phyloP scores from a whole-genome alignment of 2,888 invertebrate genomes.

The Dicranocentrus wangi region DNA sequence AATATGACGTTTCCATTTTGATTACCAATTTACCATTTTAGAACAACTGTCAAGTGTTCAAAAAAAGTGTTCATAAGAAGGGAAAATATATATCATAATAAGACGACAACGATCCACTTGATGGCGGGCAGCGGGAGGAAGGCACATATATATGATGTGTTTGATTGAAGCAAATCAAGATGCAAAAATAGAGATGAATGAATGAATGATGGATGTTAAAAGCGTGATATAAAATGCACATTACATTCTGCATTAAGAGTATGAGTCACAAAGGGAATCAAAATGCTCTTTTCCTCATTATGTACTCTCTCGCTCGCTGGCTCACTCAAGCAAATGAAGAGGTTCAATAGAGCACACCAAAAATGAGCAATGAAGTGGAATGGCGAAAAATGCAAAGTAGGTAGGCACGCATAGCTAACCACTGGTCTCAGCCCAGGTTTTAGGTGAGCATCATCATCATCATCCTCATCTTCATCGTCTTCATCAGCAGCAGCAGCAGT shows the following conservation, averaged over 20 bases:
- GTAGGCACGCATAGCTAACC: neutral
- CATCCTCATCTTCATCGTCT: conserved; percentile 10
- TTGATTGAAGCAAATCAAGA: conserved; percentile 4
- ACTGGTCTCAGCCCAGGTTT: too few relatives aligned
- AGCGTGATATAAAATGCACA: too few relatives aligned
- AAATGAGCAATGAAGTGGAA: neutral
- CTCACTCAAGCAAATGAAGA: neutral
- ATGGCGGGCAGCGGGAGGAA: too few relatives aligned
- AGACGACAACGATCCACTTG: neutral
- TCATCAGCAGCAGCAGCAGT: neutral
- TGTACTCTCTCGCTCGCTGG: neutral
- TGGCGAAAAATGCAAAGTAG: conserved; percentile 8
- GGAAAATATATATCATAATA: neutral
- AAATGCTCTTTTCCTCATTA: conserved; percentile 4
- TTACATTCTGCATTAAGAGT: neutral
- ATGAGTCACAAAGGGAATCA: neutral
- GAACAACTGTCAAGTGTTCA: neutral
- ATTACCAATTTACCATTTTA: conserved; percentile 6
- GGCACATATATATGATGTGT: too few relatives aligned
- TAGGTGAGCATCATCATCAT: too few relatives aligned
- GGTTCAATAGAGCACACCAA: neutral
- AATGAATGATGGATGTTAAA: neutral
- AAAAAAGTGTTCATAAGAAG: too few relatives aligned
- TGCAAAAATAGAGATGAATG: conserved; percentile 2
- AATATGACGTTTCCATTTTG: conserved; percentile 1